These are phyloP conservation scores for Ormyrus labotus DNA, from an alignment of 2,888 invertebrate genomes.

Conservation along the genomic window DNA sequence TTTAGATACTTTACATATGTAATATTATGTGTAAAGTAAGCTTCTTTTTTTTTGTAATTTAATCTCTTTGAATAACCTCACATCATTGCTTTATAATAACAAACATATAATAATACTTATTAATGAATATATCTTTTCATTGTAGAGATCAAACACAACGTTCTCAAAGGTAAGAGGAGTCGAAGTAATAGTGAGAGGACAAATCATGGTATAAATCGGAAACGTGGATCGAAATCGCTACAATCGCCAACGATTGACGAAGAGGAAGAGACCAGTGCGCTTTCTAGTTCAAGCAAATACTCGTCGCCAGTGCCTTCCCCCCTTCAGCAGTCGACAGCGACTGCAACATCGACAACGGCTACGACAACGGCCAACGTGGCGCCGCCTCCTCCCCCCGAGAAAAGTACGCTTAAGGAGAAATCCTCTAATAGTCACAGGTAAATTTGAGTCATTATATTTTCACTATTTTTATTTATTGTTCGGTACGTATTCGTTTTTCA, in stretches of 20 bases:
- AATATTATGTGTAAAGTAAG: too few relatives aligned
- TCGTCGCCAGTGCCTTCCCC: conserved; percentile 78
- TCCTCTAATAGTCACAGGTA: conserved; percentile 70
- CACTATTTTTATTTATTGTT: conserved; percentile 4
- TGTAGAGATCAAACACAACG: conserved; percentile 75
- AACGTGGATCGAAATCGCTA: conserved; percentile 57
- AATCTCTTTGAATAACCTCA: too few relatives aligned
- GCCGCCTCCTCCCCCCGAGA: conserved; percentile 60
- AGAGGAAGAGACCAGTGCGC: conserved; percentile 75
- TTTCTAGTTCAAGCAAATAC: conserved; percentile 77
- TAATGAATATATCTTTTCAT: conserved; percentile 6
- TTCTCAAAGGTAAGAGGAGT: conserved; percentile 74
- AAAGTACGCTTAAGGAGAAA: conserved; percentile 71
- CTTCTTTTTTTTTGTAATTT: too few relatives aligned
- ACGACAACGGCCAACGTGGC: neutral
- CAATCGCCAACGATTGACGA: conserved; percentile 67
- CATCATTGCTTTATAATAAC: too few relatives aligned
- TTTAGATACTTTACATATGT: too few relatives aligned
- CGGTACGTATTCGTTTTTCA: too few relatives aligned
- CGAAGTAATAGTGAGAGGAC: conserved; percentile 67
- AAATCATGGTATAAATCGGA: conserved; percentile 66
- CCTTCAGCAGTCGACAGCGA: conserved; percentile 62
- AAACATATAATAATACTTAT: neutral
- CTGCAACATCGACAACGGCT: neutral
- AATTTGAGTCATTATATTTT: conserved; percentile 40